Base-by-base conservation (phyloP, 2,888 invertebrate species). In the Unio delphinus region DNA sequence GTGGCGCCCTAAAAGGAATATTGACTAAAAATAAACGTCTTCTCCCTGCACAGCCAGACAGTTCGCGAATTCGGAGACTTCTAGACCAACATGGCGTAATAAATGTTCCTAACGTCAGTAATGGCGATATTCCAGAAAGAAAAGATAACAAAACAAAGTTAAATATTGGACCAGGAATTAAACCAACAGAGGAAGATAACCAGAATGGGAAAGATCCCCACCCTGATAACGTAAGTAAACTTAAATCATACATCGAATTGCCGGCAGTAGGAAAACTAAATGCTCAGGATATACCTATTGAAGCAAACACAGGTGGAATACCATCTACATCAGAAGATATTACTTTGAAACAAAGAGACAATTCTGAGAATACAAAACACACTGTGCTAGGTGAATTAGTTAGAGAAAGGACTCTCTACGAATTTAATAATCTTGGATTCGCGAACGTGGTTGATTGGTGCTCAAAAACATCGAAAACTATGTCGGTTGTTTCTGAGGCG, bases 11-110 rank as follows among this genome's bases (percentile, higher is more conserved):
- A 59, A 77, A 77, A 75, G 77, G 74, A 64, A 73, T 77, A 58
- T 65, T 77, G 72, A 75, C 73, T 66, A 74, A 75, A 57, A 74
- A 73, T 17, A 77, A 77, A 68, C 67, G 77, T 56, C 73, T 77
- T 30, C 72, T 77, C n/a, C 77, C 77, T 5, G 70, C 77, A 20
- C 73, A 77, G 64, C 77, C 77, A 15, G 72, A 70, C 67, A 64
- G 60, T 65, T 61, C 54, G 45, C 69, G 69, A 73, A 56, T 67
- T 28, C 69, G 67, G 67, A 72, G 72, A 69, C 23, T 58, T 30
- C 7, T 62, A 58, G 67, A 69, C 30, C 67, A 73, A 30, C 61
- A 28, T 65, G 72, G 65, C 65, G 23, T 64, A 55, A 64, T 11
- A 15, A 45, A 45, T 45, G 45, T 45, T 45, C 15, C 45, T 45